Percentiles rank a stretch among this genome's conserved stretches.
These are phyloP conservation scores for Pangasius krempfi DNA, from an alignment of 2,797 vertebrate genomes.

Conservation along the genomic window DNA sequence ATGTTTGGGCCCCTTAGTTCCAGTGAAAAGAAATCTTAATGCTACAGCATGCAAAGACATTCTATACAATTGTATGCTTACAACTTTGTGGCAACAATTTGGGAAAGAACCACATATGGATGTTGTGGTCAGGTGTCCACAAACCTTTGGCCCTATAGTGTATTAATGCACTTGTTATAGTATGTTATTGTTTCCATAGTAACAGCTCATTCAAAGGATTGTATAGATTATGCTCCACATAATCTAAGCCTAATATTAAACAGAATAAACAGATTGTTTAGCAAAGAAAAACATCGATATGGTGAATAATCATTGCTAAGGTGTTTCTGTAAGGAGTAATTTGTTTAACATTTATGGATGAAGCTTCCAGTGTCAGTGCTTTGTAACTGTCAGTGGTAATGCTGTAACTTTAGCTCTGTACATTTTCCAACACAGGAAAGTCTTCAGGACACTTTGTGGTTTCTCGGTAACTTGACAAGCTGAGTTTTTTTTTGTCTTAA, in stretches of 20 bases:
- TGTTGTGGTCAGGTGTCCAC: not conserved
- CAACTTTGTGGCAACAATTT: not conserved
- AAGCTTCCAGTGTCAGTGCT: not conserved
- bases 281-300: not conserved
- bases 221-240: not conserved
- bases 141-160: not conserved
- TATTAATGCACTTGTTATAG: not conserved
- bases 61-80: not conserved
- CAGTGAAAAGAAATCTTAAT: not conserved
- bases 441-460: not conserved
- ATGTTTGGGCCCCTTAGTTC: not conserved
- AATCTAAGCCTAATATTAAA: not conserved
- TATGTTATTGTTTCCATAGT: conserved; percentile 6
- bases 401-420: not conserved
- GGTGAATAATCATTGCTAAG: not conserved
- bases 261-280: not conserved
- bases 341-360: not conserved
- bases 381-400: not conserved
- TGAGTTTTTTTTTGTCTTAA: not conserved
- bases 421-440: not conserved
- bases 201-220: not conserved
- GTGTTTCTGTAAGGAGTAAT: not conserved
- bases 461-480: not conserved
- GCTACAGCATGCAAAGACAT: not conserved
- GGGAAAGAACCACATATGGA: not conserved